Conservation (phyloP, 2,113 vertebrate species). For the Apodemus sylvaticus region DNA sequence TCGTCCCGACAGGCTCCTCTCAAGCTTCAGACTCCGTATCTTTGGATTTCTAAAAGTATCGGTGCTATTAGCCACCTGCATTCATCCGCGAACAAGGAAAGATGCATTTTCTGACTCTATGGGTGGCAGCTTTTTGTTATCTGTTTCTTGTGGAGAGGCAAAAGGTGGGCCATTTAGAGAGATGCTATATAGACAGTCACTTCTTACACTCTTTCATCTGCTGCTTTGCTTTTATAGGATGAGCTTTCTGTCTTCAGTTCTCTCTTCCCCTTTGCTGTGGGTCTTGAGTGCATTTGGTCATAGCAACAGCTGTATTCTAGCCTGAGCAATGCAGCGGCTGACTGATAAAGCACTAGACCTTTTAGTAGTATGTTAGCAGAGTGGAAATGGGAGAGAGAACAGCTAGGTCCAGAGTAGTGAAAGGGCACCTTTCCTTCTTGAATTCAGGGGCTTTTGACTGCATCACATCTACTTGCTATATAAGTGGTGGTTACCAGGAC, state of each 20-base stretch:
- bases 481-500: not conserved
- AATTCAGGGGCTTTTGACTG: not conserved
- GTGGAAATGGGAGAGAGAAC: not conserved
- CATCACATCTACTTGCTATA: not conserved
- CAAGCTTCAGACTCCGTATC: not conserved
- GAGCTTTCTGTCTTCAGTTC: slow-evolving; percentile 39
- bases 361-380: not conserved
- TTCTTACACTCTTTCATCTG: slow-evolving; percentile 14
- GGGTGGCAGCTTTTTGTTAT: slow-evolving; percentile 68
- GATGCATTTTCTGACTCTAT: slow-evolving; percentile 60
- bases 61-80: slow-evolving; percentile 60
- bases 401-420: not conserved
- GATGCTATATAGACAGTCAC: slow-evolving; percentile 27
- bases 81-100: slow-evolving; percentile 58
- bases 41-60: slow-evolving; percentile 62
- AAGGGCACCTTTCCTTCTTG: not conserved
- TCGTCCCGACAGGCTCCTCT: slow-evolving; percentile 55
- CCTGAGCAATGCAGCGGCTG: not conserved
- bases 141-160: slow-evolving; percentile 58
- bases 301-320: not conserved
- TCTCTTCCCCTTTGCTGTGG: slow-evolving; percentile 17
- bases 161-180: slow-evolving; percentile 65
- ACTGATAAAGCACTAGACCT: not conserved
- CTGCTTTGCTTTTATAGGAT: slow-evolving; percentile 16
- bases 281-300: slow-evolving; percentile 25